A percentile compares a stretch with the other conserved stretches of the same genome.
Evolutionary conservation across 2,113 vertebrate species (phyloP).

Genomic region (Crypturellus undulatus): DNA sequence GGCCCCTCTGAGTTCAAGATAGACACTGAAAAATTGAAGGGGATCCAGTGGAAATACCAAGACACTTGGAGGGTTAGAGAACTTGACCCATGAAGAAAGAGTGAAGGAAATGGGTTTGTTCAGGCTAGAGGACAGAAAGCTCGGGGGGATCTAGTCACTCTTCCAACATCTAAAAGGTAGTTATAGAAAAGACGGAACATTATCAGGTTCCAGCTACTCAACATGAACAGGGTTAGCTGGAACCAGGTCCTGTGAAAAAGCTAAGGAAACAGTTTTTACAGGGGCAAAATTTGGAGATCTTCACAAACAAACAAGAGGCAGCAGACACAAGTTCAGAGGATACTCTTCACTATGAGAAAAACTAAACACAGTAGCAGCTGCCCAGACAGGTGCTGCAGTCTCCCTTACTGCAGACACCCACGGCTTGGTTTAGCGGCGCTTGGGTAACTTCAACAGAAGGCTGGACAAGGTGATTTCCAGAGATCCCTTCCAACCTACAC

Average conservation of each 20-base stretch:
- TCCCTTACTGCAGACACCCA: neutral
- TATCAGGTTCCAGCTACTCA: neutral
- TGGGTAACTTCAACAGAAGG: neutral
- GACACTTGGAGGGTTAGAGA: neutral
- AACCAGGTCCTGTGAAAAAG: neutral
- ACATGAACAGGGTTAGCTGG: neutral
- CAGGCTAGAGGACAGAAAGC: neutral
- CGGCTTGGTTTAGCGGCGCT: neutral
- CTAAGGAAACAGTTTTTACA: neutral
- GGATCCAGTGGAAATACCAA: neutral
- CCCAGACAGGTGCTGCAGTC: neutral
- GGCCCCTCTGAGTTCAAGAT: neutral
- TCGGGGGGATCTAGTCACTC: neutral
- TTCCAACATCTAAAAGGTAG: neutral
- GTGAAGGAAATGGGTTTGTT: neutral
- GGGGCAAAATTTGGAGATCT: no score
- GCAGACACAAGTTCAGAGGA: neutral
- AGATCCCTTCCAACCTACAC: neutral
- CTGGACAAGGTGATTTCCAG: neutral
- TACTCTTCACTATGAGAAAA: neutral
- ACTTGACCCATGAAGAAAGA: neutral
- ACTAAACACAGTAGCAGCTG: neutral
- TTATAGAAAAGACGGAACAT: neutral
- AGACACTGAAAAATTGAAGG: neutral
- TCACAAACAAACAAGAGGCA: neutral